These are phyloP conservation scores for Pinna nobilis DNA, from an alignment of 1,140 invertebrate species.

Conservation along the genomic window DNA sequence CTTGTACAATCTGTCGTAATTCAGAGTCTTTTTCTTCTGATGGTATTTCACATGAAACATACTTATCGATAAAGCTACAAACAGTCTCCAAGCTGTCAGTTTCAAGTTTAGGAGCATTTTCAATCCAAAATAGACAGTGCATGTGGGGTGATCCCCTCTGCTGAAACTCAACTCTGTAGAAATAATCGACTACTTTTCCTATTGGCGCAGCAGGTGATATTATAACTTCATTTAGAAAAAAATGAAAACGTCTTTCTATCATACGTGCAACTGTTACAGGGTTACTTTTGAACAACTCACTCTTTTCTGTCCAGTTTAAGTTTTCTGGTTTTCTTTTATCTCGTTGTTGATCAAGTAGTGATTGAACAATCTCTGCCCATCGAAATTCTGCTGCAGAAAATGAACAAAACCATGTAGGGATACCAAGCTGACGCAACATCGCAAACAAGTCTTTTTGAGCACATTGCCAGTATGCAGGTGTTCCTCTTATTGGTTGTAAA, in stretches of 20 bases:
- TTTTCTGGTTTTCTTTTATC: not conserved
- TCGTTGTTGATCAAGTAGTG: conserved; percentile 25
- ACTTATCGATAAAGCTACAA: conserved; percentile 32
- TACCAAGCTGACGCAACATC: conserved; percentile 45
- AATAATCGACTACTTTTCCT: conserved; percentile 50
- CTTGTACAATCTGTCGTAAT: conserved; percentile 5
- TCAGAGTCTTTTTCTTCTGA: conserved; percentile 11
- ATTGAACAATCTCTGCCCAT: conserved; percentile 38
- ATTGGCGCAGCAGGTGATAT: not conserved
- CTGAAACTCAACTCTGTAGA: conserved; percentile 73
- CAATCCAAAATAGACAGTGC: conserved; percentile 72
- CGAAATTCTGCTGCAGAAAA: conserved; percentile 44
- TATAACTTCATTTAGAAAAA: conserved; percentile 5
- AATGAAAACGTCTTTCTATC: conserved; percentile 10
- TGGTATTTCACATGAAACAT: conserved; percentile 32
- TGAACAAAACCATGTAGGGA: conserved; percentile 38
- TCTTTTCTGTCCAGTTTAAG: conserved; percentile 21
- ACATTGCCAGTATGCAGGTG: conserved; percentile 41
- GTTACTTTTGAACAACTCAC: conserved; percentile 5
- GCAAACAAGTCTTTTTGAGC: conserved; percentile 50
- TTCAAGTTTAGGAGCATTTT: conserved; percentile 62
- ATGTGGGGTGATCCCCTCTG: conserved; percentile 74
- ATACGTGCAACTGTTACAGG: conserved; percentile 24
- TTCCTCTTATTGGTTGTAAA: conserved; percentile 40
- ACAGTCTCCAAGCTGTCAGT: conserved; percentile 21